Base-by-base conservation (phyloP, 2,797 vertebrate species). In the Liparis tanakae region DNA sequence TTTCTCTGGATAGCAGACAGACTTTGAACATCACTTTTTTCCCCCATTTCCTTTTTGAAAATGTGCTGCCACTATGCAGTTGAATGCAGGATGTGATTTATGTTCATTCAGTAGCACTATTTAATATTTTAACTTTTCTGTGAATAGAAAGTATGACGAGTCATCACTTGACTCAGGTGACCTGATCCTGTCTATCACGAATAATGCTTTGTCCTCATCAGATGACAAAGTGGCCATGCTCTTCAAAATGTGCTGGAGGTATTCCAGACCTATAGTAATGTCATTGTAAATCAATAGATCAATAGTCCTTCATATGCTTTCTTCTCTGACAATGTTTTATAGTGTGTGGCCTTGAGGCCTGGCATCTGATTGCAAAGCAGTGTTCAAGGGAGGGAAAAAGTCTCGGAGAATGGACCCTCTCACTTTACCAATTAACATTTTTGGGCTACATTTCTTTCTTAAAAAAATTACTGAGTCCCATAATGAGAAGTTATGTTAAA, bases 401-500 rank as follows among this genome's bases (percentile, higher is more conserved):
- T 65, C 79, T 88, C 78, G 48, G 78, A 78, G 74, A 81, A 85
- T 72, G 72, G 77, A 83, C 88, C 85, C 77, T 86, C 77, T 85
- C 82, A 82, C 78, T 87, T 89, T 78, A 76, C 68, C 72, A 72
- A 77, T 88, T 89, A 78, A 69, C 74, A 70, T 85, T 90, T 85
- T 85, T 74, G 81, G 84, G 79, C 79, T 48, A 82, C 85, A 79
- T 87, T 88, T 87, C 70, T 87, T 70, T 81, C 83, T 82, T 85
- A 66, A 68, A 85, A 83, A 92, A 94, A 94, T 93, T 88, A 92
- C 85, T 92, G 91, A 85, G 85, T 87, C 75, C 86, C 72, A 88
- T 93, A 94, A 94, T 94, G 89, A 94, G 93, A 93, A 94, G 92
- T 94, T 94, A 90, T 93, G 92, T 83, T 93, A 95, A 95, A 93